Conservation (phyloP, 2,888 invertebrate species). For the Lutraria lutraria region DNA sequence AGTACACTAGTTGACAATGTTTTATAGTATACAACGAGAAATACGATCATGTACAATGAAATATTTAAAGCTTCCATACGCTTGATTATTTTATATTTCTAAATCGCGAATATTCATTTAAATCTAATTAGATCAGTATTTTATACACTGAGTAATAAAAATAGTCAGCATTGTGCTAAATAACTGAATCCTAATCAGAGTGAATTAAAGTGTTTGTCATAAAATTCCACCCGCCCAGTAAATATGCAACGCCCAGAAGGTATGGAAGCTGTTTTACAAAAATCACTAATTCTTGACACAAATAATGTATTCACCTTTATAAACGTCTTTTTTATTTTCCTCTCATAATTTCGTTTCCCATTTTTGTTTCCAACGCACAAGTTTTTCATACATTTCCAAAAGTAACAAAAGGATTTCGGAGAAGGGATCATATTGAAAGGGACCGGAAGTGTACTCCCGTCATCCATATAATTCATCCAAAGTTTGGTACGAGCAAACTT, state of each 20-base stretch:
- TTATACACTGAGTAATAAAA: neutral
- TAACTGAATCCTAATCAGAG: neutral
- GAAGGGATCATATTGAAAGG: conserved; percentile 91
- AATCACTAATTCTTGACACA: neutral
- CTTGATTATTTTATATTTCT: neutral
- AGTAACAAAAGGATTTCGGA: conserved; percentile 84
- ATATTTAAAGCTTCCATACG: neutral
- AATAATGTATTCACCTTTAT: conserved; percentile 80
- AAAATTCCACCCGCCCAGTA: no score
- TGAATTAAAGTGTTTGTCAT: neutral
- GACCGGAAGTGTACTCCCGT: conserved; percentile 90
- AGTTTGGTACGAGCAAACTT: conserved; percentile 92
- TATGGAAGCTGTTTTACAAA: neutral
- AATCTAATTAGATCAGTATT: neutral
- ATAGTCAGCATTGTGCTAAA: neutral
- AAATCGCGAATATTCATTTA: neutral
- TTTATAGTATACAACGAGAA: neutral
- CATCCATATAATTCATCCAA: conserved; percentile 91
- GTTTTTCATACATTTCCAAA: conserved; percentile 78
- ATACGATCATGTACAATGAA: neutral
- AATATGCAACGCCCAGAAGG: neutral
- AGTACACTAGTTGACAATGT: neutral
- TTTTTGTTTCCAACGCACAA: conserved; percentile 74
- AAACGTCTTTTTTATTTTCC: conserved; percentile 83
- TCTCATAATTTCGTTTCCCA: conserved; percentile 75